Base-by-base conservation (phyloP, 1,140 invertebrate genomes). In the Protaetia brevitarsis region DNA sequence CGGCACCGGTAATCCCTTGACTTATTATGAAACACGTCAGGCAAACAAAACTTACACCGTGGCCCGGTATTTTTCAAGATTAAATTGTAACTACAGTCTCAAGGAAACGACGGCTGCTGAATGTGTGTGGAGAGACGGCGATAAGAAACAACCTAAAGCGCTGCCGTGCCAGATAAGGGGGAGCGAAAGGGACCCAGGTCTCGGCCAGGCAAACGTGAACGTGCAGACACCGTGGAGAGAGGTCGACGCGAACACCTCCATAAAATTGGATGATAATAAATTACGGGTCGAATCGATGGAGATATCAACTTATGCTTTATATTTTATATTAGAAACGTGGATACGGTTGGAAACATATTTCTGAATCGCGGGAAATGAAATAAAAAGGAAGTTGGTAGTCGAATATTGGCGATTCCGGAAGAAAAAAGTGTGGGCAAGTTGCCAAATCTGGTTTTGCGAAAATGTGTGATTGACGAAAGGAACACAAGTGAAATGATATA, bases 241-340 rank as follows among this genome's bases (percentile, higher is more conserved):
- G 31, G 31, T 34, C 13, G 1, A n/a, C 31, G 41, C 41, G 41
- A 51, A 51, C 41, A 19, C 41, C 41, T 19, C 41, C 41, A 51
- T 51, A 51, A 51, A 51, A 51, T 51, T 51, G 41, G 41, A 51
- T 51, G 41, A 51, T 51, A 51, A 51, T 51, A 51, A 51, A 51
- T 51, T 51, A 51, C 41, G 16, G 13, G 6, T 16, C 41, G 19
- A 51, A 51, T 51, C 41, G 41, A 51, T 51, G 26, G 41, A 51
- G 21, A 51, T 51, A 51, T 51, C 41, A 51, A 51, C 13, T 19
- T 51, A 51, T 23, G 41, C 41, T 51, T 51, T 51, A 51, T 51
- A 51, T 51, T 51, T 51, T 51, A 51, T 51, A 51, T 51, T 51
- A 51, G 13, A 19, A 51, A 51, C 41, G 41, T 51, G 41, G 41